phyloP scores from a whole-genome alignment of 2,888 invertebrate genomes.

The Schrankia costaestrigalis region DNA sequence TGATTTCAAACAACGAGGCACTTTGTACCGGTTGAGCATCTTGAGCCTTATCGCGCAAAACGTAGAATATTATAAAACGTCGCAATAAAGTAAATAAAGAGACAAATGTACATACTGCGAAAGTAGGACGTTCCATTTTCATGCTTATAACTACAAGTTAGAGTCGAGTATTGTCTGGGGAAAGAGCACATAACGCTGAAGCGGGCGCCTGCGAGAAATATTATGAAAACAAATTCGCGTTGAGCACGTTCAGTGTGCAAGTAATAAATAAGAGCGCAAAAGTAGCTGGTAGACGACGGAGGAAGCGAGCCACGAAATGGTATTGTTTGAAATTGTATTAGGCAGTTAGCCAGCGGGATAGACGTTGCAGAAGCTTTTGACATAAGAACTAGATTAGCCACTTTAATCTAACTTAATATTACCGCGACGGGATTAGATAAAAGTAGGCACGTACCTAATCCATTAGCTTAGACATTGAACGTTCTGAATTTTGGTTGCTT shows the following conservation, averaged over 20 bases:
- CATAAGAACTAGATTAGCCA: slow-evolving; percentile 27
- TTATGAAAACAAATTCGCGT: slow-evolving; percentile 79
- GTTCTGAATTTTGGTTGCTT: slow-evolving; percentile 19
- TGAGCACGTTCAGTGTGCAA: slow-evolving; percentile 75
- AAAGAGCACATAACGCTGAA: slow-evolving; percentile 48
- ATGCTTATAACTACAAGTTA: slow-evolving; percentile 34
- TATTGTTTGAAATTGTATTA: slow-evolving; percentile 67
- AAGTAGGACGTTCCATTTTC: slow-evolving; percentile 29
- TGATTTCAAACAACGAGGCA: slow-evolving; percentile 55
- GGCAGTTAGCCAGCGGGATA: slow-evolving; percentile 30
- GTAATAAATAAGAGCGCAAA: slow-evolving; percentile 75
- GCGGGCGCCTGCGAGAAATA: slow-evolving; percentile 63
- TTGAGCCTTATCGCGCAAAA: slow-evolving; percentile 65
- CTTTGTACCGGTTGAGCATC: slow-evolving; percentile 64
- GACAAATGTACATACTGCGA: slow-evolving; percentile 62
- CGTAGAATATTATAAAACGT: slow-evolving; percentile 78
- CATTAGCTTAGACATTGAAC: slow-evolving; percentile 25
- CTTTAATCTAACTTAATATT: slow-evolving; percentile 15
- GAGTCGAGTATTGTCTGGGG: slow-evolving; percentile 39
- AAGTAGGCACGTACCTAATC: slow-evolving; percentile 20
- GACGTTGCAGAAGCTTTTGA: slow-evolving; percentile 25
- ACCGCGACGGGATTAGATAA: slow-evolving; percentile 3
- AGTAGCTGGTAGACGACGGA: slow-evolving; percentile 50
- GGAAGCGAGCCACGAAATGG: slow-evolving; percentile 61
- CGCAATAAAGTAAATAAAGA: slow-evolving; percentile 76